phyloP scores from a whole-genome alignment of 2,797 vertebrate genomes.

The Myripristis jacobus region DNA sequence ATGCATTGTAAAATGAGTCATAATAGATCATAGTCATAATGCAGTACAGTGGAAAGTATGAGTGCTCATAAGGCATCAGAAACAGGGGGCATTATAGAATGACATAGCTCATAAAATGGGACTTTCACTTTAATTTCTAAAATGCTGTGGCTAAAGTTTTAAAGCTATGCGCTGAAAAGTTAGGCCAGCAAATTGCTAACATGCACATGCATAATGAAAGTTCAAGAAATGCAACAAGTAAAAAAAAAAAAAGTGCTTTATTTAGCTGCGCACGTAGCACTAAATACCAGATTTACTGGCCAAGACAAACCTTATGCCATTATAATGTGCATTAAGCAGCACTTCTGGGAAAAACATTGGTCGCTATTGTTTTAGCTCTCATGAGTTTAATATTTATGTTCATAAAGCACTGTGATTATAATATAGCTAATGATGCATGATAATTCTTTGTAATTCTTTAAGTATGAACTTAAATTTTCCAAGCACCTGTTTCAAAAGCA shows the following conservation, averaged over 20 bases:
- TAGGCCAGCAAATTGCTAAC: neutral
- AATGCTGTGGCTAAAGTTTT: no score
- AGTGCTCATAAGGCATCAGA: neutral
- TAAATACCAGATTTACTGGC: slow-evolving; percentile 18
- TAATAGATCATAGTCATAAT: neutral
- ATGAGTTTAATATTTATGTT: slow-evolving; percentile 10
- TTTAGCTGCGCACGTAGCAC: neutral
- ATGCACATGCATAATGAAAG: neutral
- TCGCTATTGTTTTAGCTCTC: slow-evolving; percentile 3
- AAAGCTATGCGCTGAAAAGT: neutral
- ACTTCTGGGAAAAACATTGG: slow-evolving; percentile 15
- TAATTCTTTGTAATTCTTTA: neutral
- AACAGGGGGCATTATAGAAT: no score
- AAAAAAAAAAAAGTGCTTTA: slow-evolving; percentile 8
- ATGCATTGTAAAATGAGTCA: neutral
- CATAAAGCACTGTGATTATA: neutral
- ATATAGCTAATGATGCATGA: neutral
- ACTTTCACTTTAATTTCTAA: no score
- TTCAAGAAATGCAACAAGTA: neutral
- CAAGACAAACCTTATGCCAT: slow-evolving; percentile 36
- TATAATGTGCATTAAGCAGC: slow-evolving; percentile 19
- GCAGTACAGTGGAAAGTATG: neutral
- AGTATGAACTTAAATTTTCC: no score
- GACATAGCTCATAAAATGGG: no score
- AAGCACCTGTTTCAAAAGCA: neutral